Percentiles rank a stretch among this genome's conserved stretches.
phyloP scores from a whole-genome alignment of 1,140 invertebrate species.

The Psix sp. region DNA sequence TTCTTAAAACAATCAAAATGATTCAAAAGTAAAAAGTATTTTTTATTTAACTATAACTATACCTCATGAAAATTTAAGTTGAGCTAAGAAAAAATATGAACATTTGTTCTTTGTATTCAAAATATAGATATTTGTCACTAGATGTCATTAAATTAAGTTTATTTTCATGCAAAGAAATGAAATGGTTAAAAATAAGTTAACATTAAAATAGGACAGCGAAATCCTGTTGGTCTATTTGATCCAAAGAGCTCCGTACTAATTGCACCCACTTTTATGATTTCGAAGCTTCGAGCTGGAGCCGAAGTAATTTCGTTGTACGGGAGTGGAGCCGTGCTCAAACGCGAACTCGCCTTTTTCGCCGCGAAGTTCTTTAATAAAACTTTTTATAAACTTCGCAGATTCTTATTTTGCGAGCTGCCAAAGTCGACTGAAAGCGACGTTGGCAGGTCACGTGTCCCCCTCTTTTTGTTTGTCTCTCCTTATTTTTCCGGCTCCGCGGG shows the following conservation, averaged over 20 bases:
- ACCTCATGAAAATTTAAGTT: too few relatives aligned
- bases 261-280: constrained; percentile 43
- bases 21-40: too few relatives aligned
- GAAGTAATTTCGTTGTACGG: constrained; percentile 41
- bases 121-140: too few relatives aligned
- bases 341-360: constrained; percentile 17
- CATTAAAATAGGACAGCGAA: too few relatives aligned
- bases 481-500: constrained; percentile 24
- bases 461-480: neutral
- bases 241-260: constrained; percentile 30
- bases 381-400: constrained; percentile 58
- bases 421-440: constrained; percentile 46
- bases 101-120: too few relatives aligned
- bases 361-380: constrained; percentile 62
- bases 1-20: too few relatives aligned
- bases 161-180: too few relatives aligned
- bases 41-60: too few relatives aligned
- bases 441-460: constrained; percentile 33
- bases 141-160: too few relatives aligned
- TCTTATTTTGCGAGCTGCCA: constrained; percentile 57
- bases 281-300: constrained; percentile 18
- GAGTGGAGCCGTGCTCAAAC: constrained; percentile 44
- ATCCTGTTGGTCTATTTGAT: too few relatives aligned
- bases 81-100: too few relatives aligned
- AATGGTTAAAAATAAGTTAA: too few relatives aligned